Evolutionary conservation across 30 jellyfish, hydroid and myxozoan species (phyloP).

Genomic region (Nemopilema nomurai): DNA sequence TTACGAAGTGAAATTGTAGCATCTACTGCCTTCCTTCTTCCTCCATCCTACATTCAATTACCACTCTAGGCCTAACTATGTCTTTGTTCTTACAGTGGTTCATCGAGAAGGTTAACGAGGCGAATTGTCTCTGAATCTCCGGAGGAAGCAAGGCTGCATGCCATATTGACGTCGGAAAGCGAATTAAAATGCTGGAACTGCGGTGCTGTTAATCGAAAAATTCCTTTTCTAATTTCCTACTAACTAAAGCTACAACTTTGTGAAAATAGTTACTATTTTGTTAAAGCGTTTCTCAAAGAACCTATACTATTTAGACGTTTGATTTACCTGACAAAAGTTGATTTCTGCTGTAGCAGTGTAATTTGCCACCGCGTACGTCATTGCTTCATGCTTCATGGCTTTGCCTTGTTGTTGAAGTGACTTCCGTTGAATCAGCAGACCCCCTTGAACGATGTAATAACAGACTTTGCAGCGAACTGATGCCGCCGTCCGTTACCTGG

Average conservation of each 20-base stretch:
- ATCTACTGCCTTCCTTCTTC: too few relatives aligned
- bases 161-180: too few relatives aligned
- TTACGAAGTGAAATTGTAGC: too few relatives aligned
- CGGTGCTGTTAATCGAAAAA: not conserved
- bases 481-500: not conserved
- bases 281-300: not conserved
- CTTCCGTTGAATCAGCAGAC: not conserved
- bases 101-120: slow-evolving; percentile 52
- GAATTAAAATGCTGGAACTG: too few relatives aligned
- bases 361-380: too few relatives aligned
- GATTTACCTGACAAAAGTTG: not conserved
- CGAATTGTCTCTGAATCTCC: slow-evolving; percentile 29
- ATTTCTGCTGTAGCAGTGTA: too few relatives aligned
- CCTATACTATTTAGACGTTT: not conserved
- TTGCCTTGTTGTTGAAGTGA: too few relatives aligned
- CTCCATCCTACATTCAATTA: too few relatives aligned
- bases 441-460: not conserved
- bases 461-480: not conserved
- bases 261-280: not conserved
- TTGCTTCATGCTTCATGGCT: too few relatives aligned
- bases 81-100: slow-evolving; percentile 48
- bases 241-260: not conserved
- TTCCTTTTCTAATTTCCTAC: not conserved
- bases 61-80: not conserved
- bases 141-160: not conserved